Conservation (phyloP, 2,797 vertebrate species). For the Leptodactylus fallax region DNA sequence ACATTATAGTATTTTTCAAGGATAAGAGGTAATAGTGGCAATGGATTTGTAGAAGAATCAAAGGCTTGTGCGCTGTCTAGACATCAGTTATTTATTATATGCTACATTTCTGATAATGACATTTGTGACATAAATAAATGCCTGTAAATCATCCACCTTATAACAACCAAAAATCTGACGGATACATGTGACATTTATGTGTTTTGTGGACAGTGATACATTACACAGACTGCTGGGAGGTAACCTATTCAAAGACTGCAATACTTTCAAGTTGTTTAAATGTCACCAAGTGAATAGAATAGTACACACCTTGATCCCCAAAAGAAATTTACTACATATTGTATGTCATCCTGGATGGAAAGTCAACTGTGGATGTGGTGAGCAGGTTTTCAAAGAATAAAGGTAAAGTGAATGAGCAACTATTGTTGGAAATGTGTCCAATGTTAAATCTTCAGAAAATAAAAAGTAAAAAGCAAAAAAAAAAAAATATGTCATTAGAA, state of each 20-base stretch:
- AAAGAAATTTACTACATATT: too few relatives aligned
- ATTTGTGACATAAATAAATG: neutral
- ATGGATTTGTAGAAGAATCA: neutral
- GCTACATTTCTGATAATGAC: neutral
- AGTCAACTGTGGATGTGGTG: too few relatives aligned
- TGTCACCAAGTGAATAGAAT: too few relatives aligned
- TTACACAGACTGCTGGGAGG: neutral
- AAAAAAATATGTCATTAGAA: too few relatives aligned
- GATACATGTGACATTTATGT: neutral
- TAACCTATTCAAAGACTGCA: neutral
- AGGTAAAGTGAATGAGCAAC: too few relatives aligned
- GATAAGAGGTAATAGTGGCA: neutral
- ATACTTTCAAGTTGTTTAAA: too few relatives aligned
- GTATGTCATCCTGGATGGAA: too few relatives aligned
- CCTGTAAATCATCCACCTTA: neutral
- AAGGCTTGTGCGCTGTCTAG: neutral
- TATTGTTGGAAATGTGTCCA: too few relatives aligned
- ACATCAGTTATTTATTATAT: neutral
- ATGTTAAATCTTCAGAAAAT: too few relatives aligned
- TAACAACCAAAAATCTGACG: neutral
- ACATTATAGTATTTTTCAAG: neutral
- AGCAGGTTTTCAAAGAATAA: too few relatives aligned
- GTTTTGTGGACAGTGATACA: neutral
- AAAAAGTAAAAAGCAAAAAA: too few relatives aligned
- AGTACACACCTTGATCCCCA: too few relatives aligned